A percentile compares a stretch with the other conserved stretches of the same genome.
These are phyloP conservation scores for Dasysyrphus tricinctus DNA, from an alignment of 2,888 invertebrate genomes.

Conservation along the genomic window DNA sequence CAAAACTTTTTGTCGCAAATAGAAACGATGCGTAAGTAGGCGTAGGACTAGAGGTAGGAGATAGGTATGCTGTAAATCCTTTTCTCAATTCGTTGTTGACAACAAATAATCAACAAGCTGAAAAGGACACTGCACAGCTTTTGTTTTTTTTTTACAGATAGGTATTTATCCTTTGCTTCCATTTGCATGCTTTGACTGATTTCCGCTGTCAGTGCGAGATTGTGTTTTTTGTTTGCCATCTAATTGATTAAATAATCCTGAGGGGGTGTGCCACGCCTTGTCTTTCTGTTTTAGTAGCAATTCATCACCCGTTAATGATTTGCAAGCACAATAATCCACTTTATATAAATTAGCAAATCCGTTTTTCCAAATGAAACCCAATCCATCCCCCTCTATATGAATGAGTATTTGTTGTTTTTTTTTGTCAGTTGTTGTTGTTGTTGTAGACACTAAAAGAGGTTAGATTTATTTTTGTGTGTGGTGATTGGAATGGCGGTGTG, in stretches of 20 bases:
- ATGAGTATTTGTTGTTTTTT: not conserved
- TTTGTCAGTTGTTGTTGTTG: not conserved
- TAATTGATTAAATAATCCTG: constrained; percentile 71
- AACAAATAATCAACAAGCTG: constrained; percentile 46
- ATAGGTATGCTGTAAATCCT: constrained; percentile 33
- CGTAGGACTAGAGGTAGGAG: not conserved
- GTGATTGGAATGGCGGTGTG: not conserved
- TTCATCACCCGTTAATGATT: constrained; percentile 73
- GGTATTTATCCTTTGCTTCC: constrained; percentile 4
- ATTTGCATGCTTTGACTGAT: constrained; percentile 66
- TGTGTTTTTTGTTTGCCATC: constrained; percentile 62
- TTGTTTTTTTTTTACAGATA: not conserved
- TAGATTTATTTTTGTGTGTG: constrained; percentile 22
- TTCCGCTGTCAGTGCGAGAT: constrained; percentile 55
- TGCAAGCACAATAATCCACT: constrained; percentile 72
- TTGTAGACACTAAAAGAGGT: constrained; percentile 21
- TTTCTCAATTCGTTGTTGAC: constrained; percentile 54
- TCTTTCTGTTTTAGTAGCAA: constrained; percentile 56
- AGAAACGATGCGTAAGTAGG: constrained; percentile 30
- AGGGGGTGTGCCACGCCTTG: constrained; percentile 49
- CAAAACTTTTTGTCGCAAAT: not conserved
- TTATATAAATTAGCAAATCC: constrained; percentile 74
- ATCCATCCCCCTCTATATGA: constrained; percentile 11
- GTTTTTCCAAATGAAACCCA: constrained; percentile 58
- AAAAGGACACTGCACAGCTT: constrained; percentile 40